Conservation (phyloP, 2,113 vertebrate genomes). For the rat (Rattus norvegicus) region GRCr8 NC_086021.1:57589501-57590000, state of each 20-base stretch:
- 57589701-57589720: not conserved
- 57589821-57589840: not conserved
- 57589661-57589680: not conserved
- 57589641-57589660: not conserved
- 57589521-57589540: not conserved
- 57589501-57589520: not conserved
- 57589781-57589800: not conserved
- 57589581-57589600: not conserved
- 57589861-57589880: not conserved
- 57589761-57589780: not conserved
- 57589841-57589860: not conserved
- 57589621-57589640: not conserved
- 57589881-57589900: not conserved
- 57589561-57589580: not conserved
- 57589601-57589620: not conserved
- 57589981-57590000: not conserved
- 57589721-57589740: not conserved
- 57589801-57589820: not conserved
- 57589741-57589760: not conserved
- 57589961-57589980: not conserved
- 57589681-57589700: not conserved
- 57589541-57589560: not conserved
- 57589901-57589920: not conserved
- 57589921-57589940: not conserved
- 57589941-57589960: not conserved